phyloP scores from a whole-genome alignment of 2,113 vertebrate species.

The Lethenteron reissneri region DNA sequence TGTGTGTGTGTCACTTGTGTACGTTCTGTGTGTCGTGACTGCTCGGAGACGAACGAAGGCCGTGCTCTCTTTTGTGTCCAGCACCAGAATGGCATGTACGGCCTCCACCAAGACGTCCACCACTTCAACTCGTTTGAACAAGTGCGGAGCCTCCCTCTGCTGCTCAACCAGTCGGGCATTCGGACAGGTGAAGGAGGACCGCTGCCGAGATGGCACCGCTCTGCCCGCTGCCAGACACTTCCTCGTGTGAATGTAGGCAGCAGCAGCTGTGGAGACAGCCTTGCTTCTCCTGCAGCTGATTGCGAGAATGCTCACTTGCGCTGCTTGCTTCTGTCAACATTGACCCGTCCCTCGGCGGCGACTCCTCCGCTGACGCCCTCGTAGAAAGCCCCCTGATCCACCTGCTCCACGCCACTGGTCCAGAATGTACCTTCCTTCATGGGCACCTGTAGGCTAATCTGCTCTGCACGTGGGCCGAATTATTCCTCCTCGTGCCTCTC shows the following conservation, averaged over 20 bases:
- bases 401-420: too few species aligned
- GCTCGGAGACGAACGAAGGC: not conserved
- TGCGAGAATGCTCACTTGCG: not conserved
- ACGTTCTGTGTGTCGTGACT: not conserved
- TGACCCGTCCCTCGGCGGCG: too few species aligned
- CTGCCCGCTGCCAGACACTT: not conserved
- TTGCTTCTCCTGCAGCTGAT: not conserved
- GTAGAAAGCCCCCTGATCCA: too few species aligned
- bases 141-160: constrained; percentile 46
- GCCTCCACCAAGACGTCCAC: constrained; percentile 64
- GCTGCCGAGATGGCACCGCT: not conserved
- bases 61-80: constrained; percentile 11
- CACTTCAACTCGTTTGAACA: constrained; percentile 69
- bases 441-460: too few species aligned
- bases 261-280: not conserved
- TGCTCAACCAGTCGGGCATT: constrained; percentile 35
- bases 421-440: too few species aligned
- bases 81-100: constrained; percentile 96
- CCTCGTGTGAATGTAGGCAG: not conserved
- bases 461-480: too few species aligned
- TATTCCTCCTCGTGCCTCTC: too few species aligned
- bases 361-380: too few species aligned
- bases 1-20: too few species aligned
- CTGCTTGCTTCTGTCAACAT: not conserved
- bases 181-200: constrained; percentile 35